A percentile compares a stretch with the other conserved stretches of the same genome.
Conservation (phyloP, 2,113 vertebrate species). For the Corythoichthys intestinalis region DNA sequence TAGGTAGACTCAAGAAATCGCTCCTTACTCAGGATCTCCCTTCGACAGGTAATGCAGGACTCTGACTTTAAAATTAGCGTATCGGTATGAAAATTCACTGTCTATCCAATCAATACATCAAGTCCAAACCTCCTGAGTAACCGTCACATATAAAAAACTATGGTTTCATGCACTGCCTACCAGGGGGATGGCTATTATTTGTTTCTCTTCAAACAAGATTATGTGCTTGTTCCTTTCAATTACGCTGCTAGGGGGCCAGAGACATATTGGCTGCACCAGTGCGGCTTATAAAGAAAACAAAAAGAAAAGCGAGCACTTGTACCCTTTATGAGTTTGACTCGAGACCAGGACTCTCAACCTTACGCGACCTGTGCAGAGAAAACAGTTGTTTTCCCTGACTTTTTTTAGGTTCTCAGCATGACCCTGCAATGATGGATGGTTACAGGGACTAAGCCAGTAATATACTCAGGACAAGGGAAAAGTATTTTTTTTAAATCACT, state of each 20-base stretch:
- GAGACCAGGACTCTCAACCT: conserved; percentile 15
- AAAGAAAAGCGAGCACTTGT: conserved; percentile 5
- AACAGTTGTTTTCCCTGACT: conserved; percentile 15
- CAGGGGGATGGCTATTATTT: conserved; percentile 38
- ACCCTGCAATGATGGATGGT: conserved; percentile 33
- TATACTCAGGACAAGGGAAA: conserved; percentile 13
- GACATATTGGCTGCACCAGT: conserved; percentile 13
- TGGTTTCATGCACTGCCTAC: conserved; percentile 21
- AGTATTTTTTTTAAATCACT: no score
- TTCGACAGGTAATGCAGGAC: no score
- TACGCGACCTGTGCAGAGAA: conserved; percentile 2
- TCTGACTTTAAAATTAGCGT: no score
- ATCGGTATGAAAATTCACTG: not conserved
- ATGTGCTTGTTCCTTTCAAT: conserved; percentile 52
- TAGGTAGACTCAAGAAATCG: no score
- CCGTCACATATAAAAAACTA: not conserved
- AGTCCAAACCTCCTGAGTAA: not conserved
- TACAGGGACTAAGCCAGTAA: conserved; percentile 25
- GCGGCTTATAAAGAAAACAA: conserved; percentile 9
- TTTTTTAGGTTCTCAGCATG: not conserved
- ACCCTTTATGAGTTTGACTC: conserved; percentile 17
- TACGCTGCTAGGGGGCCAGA: conserved; percentile 27
- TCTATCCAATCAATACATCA: not conserved
- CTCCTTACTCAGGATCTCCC: no score
- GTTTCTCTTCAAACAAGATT: conserved; percentile 51